These are phyloP conservation scores for Plebejus argus DNA, from an alignment of 2,888 invertebrate species.

Conservation along the genomic window DNA sequence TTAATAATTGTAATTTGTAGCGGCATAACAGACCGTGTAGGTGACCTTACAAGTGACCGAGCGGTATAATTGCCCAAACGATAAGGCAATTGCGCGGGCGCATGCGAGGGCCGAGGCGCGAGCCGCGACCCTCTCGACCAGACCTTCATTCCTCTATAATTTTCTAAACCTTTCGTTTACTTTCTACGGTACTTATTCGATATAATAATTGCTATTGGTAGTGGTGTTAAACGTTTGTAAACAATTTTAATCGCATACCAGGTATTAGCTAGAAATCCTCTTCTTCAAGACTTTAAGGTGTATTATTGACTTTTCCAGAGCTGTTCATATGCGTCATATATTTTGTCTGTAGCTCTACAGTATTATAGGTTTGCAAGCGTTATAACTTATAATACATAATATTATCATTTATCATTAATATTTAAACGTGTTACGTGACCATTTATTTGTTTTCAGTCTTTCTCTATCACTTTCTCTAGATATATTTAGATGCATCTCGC, in stretches of 20 bases:
- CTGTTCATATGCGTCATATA: not conserved
- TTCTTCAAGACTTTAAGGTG: too few species aligned
- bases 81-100: not conserved
- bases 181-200: not conserved
- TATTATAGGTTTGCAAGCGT: too few species aligned
- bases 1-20: not conserved
- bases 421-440: too few species aligned
- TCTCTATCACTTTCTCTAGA: too few species aligned
- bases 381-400: too few species aligned
- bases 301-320: not conserved
- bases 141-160: not conserved
- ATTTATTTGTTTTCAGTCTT: too few species aligned
- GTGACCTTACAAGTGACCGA: constrained; percentile 11
- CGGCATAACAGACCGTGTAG: not conserved
- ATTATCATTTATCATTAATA: too few species aligned
- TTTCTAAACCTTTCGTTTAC: not conserved
- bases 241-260: not conserved
- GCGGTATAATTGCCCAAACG: not conserved
- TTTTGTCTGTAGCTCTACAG: too few species aligned
- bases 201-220: not conserved
- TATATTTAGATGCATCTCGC: too few species aligned
- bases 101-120: too few species aligned
- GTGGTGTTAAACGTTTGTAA: not conserved
- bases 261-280: not conserved
- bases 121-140: not conserved